Conservation (phyloP, 2,888 invertebrate genomes). For the Leucoma salicis region DNA sequence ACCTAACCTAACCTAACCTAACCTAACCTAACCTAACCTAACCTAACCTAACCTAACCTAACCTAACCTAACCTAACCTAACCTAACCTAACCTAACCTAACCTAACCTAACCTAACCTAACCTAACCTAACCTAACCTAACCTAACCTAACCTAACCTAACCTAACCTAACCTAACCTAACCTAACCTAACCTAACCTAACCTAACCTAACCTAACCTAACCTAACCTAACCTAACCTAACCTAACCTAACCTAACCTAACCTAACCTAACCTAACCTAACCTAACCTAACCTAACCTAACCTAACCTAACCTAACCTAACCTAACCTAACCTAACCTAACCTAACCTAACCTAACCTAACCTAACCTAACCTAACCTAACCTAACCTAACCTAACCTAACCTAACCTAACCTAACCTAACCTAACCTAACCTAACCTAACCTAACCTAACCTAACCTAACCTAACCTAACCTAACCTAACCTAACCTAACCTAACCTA, state of each 20-base stretch:
- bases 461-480: too few relatives aligned
- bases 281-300: neutral
- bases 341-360: slow-evolving; percentile 10
- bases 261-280: neutral
- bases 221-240: slow-evolving; percentile 7
- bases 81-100: slow-evolving; percentile 16
- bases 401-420: slow-evolving; percentile 9
- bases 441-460: slow-evolving; percentile 3
- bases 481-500: too few relatives aligned
- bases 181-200: slow-evolving; percentile 15
- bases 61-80: slow-evolving; percentile 24
- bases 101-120: slow-evolving; percentile 14
- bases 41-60: slow-evolving; percentile 25
- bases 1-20: slow-evolving; percentile 27
- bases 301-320: neutral
- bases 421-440: slow-evolving; percentile 4
- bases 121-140: slow-evolving; percentile 16
- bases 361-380: slow-evolving; percentile 11
- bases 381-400: slow-evolving; percentile 4
- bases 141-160: slow-evolving; percentile 16
- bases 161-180: slow-evolving; percentile 17
- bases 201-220: slow-evolving; percentile 8
- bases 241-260: slow-evolving; percentile 13
- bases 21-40: slow-evolving; percentile 27
- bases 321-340: slow-evolving; percentile 2